phyloP scores from a whole-genome alignment of 2,113 vertebrate genomes.

The Heptranchias perlo region DNA sequence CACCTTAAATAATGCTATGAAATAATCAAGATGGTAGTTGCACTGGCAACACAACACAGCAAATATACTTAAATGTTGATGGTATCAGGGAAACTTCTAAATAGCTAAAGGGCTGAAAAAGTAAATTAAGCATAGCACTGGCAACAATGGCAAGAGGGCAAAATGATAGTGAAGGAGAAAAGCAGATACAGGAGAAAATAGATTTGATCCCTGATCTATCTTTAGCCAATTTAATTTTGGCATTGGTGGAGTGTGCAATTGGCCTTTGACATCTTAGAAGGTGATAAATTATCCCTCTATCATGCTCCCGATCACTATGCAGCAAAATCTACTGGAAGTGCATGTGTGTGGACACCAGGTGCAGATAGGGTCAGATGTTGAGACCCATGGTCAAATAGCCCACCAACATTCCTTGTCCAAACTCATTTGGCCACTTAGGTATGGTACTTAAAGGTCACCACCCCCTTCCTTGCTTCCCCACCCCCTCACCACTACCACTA shows the following conservation, averaged over 20 bases:
- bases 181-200: not conserved
- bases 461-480: not conserved
- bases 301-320: not conserved
- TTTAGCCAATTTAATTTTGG: not conserved
- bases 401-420: not conserved
- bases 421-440: not conserved
- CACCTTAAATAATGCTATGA: not conserved
- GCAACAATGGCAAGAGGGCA: not conserved
- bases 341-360: not conserved
- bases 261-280: not conserved
- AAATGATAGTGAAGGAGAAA: not conserved
- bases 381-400: not conserved
- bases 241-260: not conserved
- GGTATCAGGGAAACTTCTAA: not conserved
- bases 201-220: not conserved
- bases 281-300: not conserved
- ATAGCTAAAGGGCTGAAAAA: not conserved
- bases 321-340: not conserved
- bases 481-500: too few relatives aligned
- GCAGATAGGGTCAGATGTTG: not conserved
- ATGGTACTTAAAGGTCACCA: too few relatives aligned
- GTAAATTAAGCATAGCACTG: not conserved
- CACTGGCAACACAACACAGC: not conserved
- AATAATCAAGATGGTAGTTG: not conserved
- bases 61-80: not conserved